Evolutionary conservation across 2,888 invertebrate species (phyloP).

Genomic region (Philhelius pedissequus): DNA sequence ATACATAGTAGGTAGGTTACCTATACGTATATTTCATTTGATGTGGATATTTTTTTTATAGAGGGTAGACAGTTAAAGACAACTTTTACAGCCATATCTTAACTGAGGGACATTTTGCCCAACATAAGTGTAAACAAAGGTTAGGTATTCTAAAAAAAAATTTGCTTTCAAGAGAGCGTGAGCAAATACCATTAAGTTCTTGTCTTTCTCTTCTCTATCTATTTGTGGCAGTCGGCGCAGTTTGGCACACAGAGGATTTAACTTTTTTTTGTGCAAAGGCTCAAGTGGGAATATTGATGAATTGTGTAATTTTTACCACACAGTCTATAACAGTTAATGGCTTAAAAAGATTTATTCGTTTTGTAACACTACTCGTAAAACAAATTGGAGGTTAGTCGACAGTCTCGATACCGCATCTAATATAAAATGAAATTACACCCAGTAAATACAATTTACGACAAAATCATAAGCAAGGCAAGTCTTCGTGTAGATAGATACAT

Average conservation of each 20-base stretch:
- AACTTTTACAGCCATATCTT: neutral
- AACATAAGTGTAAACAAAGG: neutral
- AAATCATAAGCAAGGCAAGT: slow-evolving; percentile 14
- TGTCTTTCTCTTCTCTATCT: neutral
- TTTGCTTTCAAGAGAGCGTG: neutral
- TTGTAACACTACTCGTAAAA: slow-evolving; percentile 4
- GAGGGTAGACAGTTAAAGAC: neutral
- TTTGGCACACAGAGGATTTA: neutral
- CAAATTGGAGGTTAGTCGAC: slow-evolving; percentile 5
- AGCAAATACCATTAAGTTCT: neutral
- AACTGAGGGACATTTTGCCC: neutral
- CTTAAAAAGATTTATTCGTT: slow-evolving; percentile 11
- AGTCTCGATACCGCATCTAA: neutral
- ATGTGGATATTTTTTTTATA: neutral
- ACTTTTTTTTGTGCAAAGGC: neutral
- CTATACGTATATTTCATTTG: neutral
- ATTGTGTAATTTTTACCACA: neutral
- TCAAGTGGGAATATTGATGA: neutral
- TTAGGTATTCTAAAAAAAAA: neutral
- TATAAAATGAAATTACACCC: neutral
- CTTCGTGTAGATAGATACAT: neutral
- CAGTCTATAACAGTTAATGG: slow-evolving; percentile 3
- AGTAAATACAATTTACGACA: slow-evolving; percentile 8
- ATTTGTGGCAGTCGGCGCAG: neutral
- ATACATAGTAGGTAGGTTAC: too few relatives aligned